Base-by-base conservation (phyloP, 2,113 vertebrate genomes). In the Aphyosemion australe region DNA sequence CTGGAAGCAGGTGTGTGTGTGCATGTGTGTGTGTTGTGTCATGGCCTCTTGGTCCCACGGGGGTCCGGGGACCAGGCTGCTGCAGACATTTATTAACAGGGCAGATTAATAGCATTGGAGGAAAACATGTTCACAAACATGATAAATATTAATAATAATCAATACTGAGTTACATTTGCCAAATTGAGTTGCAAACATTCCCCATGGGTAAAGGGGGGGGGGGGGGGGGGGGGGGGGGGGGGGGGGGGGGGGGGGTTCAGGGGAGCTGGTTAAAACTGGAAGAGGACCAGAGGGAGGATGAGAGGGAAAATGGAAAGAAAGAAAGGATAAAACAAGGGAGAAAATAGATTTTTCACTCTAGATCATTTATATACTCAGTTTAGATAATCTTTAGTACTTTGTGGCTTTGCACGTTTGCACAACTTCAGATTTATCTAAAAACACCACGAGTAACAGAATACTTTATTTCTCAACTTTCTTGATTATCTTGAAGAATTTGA, bases 61-160 rank as follows among this genome's bases (percentile, higher is more conserved):
- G 92, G 92, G 65, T 88, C 85, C 56, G 8, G 72, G 74, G 86
- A 67, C 84, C 57, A 69, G 65, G 51, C 76, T 88, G 89, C 79
- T 69, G 74, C 76, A 92, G 92, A 93, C 93, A 90, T 91, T 94
- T 94, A 93, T 94, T 93, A 95, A 92, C 93, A 89, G 79, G 57
- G 89, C 91, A 94, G 95, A 96, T 95, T 95, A 96, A 95, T 93
- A 95, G 95, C 91, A 66, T 88, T 14, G 58, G 86, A 92, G 75
- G 91, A 92, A 92, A 94, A 93, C 90, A 52, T 92, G 92, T 85
- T 93, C 89, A 76, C 93, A 92, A 94, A 93, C 95, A 93, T 80
- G 93, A 95, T 93, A 91, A 95, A 95, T 95, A 95, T 95, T 96
- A 94, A 96, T 94, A 95, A 95, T 93, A 94, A 95, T 95, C 95